Evolutionary conservation across 35 echinoderm and acorn worm species (phyloP), one percentile per base, ranked within the genome.

Genomic region (Lytechinus variegatus): DNA sequence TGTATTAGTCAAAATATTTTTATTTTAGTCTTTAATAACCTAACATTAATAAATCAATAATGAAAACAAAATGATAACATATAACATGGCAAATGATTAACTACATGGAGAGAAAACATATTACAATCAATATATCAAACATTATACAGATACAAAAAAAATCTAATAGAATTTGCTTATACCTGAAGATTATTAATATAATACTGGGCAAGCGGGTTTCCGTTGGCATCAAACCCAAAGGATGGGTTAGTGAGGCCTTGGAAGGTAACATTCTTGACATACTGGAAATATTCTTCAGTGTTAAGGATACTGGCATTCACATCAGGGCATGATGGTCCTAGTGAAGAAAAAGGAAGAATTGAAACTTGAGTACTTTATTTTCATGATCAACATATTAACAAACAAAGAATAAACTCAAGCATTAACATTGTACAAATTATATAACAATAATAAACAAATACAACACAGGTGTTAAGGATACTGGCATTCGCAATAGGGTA

Each of bases 201-300:
- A 58, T 99, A 99, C 89, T 96, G 95, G 8, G 96, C 96, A 27
- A 95, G 54, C 8, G 98, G 98, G 61, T 99, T 97, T 54, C 98
- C 98, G 54, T 99, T 97, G 0, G 87, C 95, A 95, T 99, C 97
- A 92, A 99, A 99, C 6, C 87, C 28, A 58, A 99, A 99, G 4
- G 87, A 58, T 33, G 92, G 91, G 29, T 97, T 96, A 51, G 96
- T 98, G 4, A 98, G 88, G 16, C 98, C 98, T 52, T 19, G 24
- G 92, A 99, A 99, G 29, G 96, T 94, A 9, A 99, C 98, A 87
- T 97, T 96, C 95, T 54, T 97, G 14, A 99, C 94, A 54, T 96
- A 97, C 13, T 95, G 89, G 52, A 97, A 89, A 87, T 96, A 99
- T 13, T 57, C 94, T 44, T 97, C 95, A 4, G 72, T 54, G 92